Percentiles rank a stretch among this genome's conserved stretches.
phyloP scores from a whole-genome alignment of 1,140 invertebrate genomes.

The Gonatopus flavifemur region DNA sequence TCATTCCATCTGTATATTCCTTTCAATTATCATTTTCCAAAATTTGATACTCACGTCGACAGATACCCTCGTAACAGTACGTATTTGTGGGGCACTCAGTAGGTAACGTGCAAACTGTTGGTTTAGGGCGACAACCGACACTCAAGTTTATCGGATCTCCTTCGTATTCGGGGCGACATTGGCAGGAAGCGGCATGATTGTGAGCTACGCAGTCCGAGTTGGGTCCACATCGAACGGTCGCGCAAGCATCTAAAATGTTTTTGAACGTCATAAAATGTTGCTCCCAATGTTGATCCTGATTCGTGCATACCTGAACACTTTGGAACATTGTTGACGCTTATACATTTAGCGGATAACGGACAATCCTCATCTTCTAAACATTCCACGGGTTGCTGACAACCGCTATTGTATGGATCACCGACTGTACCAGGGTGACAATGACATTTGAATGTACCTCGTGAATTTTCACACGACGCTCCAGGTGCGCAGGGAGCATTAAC shows the following conservation, averaged over 20 bases:
- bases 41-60: conserved; percentile 68
- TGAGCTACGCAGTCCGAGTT: conserved; percentile 80
- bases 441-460: conserved; percentile 79
- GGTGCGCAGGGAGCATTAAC: conserved; percentile 76
- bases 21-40: background rate
- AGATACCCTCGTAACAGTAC: conserved; percentile 80
- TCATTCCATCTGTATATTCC: background rate
- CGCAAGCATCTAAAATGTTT: conserved; percentile 70
- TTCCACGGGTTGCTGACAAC: conserved; percentile 76
- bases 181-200: conserved; percentile 74
- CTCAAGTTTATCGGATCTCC: conserved; percentile 71
- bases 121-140: conserved; percentile 76
- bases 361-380: conserved; percentile 78
- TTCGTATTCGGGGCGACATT: conserved; percentile 75
- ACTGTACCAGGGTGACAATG: conserved; percentile 74
- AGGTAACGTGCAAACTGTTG: conserved; percentile 69
- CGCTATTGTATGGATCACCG: conserved; percentile 79
- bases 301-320: conserved; percentile 68
- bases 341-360: conserved; percentile 74
- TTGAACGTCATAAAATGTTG: background rate
- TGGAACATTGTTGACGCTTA: conserved; percentile 66
- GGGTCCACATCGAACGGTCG: conserved; percentile 71
- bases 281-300: background rate
- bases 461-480: conserved; percentile 80
- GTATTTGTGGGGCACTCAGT: conserved; percentile 75